Percentiles rank a stretch among this genome's conserved stretches.
Evolutionary conservation across 2,113 vertebrate species (phyloP).

Genomic region (Ammodytes dubius): DNA sequence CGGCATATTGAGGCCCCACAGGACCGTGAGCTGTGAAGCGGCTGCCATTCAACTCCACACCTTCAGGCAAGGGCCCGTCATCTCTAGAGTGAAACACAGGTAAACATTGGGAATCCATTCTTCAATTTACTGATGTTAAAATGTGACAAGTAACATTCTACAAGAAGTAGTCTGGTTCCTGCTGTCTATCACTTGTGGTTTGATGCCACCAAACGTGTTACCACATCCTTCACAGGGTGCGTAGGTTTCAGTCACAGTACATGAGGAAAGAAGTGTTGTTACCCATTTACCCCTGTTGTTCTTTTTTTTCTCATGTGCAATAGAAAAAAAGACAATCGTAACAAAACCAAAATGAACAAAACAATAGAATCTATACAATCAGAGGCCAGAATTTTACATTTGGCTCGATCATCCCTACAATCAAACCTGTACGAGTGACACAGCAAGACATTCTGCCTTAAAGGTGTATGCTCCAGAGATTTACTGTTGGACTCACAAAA

Average conservation of each 20-base stretch:
- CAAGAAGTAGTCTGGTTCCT: conserved; percentile 45
- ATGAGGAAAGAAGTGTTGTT: not conserved
- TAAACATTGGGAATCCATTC: not conserved
- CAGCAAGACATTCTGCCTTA: not conserved
- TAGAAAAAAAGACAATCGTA: not conserved
- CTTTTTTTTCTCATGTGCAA: not conserved
- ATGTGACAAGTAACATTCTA: not conserved
- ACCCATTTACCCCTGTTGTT: not conserved
- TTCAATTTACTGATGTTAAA: not conserved
- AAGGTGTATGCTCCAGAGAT: not conserved
- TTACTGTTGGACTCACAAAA: not conserved
- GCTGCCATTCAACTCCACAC: conserved; percentile 53
- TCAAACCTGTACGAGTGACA: not conserved
- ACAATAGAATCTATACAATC: not conserved
- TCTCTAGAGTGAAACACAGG: conserved; percentile 56
- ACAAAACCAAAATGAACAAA: not conserved
- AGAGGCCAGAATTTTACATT: not conserved
- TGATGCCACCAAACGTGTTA: conserved; percentile 47
- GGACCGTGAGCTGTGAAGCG: conserved; percentile 64
- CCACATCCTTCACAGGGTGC: conserved; percentile 66
- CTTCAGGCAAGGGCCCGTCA: conserved; percentile 59
- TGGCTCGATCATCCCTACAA: not conserved
- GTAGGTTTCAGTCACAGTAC: conserved; percentile 7
- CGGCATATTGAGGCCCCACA: conserved; percentile 55
- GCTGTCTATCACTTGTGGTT: conserved; percentile 55